Evolutionary conservation across 2,888 invertebrate species (phyloP).

Genomic region (Barypeithes pellucidus): DNA sequence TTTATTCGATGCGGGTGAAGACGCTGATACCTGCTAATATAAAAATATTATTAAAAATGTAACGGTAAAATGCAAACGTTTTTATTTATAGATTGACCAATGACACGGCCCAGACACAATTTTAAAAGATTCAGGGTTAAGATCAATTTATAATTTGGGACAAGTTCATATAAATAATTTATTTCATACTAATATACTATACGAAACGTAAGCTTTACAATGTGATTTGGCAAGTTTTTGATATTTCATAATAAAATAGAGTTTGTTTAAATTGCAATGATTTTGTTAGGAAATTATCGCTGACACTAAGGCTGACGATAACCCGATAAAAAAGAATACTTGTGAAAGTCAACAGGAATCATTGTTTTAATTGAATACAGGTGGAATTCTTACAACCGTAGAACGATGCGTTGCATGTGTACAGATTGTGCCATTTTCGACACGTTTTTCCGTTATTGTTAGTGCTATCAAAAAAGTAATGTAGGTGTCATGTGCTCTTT

Average conservation of each 20-base stretch:
- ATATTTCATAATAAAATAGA: not conserved
- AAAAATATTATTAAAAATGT: conserved; percentile 1
- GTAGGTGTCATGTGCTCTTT: too few relatives aligned
- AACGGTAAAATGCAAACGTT: conserved; percentile 5
- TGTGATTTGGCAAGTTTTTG: not conserved
- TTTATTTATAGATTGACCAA: conserved; percentile 17
- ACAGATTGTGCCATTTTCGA: too few relatives aligned
- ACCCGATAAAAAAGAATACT: too few relatives aligned
- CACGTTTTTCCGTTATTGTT: too few relatives aligned
- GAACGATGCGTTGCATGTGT: too few relatives aligned
- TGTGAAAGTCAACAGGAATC: too few relatives aligned
- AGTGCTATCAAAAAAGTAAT: too few relatives aligned
- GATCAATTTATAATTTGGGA: conserved; percentile 38
- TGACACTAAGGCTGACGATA: too few relatives aligned
- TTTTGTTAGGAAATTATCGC: too few relatives aligned
- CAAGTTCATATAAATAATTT: conserved; percentile 34
- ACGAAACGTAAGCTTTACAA: not conserved
- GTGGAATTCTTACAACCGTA: too few relatives aligned
- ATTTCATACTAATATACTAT: not conserved
- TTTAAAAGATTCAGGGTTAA: conserved; percentile 43
- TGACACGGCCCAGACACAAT: conserved; percentile 44
- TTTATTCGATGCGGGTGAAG: too few relatives aligned
- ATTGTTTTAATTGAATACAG: too few relatives aligned
- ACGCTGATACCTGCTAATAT: not conserved
- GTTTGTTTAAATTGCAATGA: not conserved